Conservation (phyloP, 2,113 vertebrate genomes). For the Poeciliopsis prolifica region DNA sequence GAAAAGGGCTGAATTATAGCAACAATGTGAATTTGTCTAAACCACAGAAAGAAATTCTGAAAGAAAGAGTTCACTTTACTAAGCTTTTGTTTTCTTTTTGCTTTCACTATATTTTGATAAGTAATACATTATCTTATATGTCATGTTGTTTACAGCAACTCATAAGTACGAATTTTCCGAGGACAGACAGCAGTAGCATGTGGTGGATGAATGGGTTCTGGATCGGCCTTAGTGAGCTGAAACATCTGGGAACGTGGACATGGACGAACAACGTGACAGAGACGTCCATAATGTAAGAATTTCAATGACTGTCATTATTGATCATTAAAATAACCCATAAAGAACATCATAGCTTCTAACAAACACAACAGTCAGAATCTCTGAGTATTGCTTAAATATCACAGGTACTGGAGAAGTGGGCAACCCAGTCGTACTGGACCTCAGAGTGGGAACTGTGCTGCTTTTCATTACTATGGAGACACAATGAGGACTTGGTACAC, state of each 20-base stretch:
- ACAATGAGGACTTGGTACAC: constrained; percentile 37
- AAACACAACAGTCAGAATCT: not conserved
- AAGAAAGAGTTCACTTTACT: not conserved
- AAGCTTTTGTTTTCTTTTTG: not conserved
- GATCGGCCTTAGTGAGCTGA: constrained; percentile 57
- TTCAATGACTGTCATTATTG: not conserved
- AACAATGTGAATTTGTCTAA: not conserved
- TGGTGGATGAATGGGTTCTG: constrained; percentile 60
- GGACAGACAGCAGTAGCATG: rapidly evolving
- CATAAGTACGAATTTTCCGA: constrained; percentile 15
- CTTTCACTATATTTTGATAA: not conserved
- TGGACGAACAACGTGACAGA: constrained; percentile 63
- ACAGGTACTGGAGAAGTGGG: constrained; percentile 54
- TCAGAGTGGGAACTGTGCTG: constrained; percentile 55
- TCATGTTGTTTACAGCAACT: constrained; percentile 38
- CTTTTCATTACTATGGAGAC: constrained; percentile 5
- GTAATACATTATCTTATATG: not conserved
- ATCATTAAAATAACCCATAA: not conserved
- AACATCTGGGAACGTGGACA: constrained; percentile 40
- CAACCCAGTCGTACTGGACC: constrained; percentile 12
- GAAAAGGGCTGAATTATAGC: not conserved
- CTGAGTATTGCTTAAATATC: not conserved
- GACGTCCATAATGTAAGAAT: constrained; percentile 39
- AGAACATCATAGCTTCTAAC: not conserved
- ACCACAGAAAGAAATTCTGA: not conserved